Base-by-base conservation (phyloP, 2,797 vertebrate genomes). In the Sciurus vulgaris region DNA sequence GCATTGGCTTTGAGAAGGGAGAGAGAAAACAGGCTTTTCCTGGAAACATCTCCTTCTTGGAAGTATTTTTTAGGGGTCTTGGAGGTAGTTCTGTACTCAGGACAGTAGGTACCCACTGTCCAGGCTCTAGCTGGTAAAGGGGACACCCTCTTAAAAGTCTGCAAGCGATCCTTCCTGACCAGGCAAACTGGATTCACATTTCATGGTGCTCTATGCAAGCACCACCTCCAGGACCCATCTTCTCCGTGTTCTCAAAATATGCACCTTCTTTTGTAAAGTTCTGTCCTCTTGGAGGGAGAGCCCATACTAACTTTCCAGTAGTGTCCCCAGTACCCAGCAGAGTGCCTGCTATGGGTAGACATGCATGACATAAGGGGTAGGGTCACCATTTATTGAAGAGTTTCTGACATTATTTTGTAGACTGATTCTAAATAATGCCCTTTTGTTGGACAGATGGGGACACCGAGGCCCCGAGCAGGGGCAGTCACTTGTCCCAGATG, bases 1-100 rank as follows among this genome's bases (percentile, higher is more conserved):
- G 81, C 2, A 0, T 15, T 93, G 74, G 88, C 79, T 94, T 95
- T 85, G 94, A 61, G 87, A 91, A 47, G n/a, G 8, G 33, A 85
- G 65, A 86, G 70, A 92, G 54, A 72, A 72, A 22, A 89, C 92
- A 51, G 30, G 26, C 47, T 94, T 76, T 84, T 92, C 59, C 59
- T 81, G 74, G 56, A 94, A 82, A 67, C 56, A 38, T 24, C 59
- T 85, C 59, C 63, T 96, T 41, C 54, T 72, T 26, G 17, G 30
- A 69, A 85, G 41, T 24, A 15, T 92, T 24, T 24, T 44, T 18
- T 63, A 61, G 30, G 47, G n/a, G 54, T 3, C 54, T 5, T 65
- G 54, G 56, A 74, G 33, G 13, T 26, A 17, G 77, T 73, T 63
- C 44, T 88, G 72, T 3, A 17, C 28, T 90, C 63, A 5, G 26